Base-by-base conservation (phyloP, 2,797 vertebrate genomes). In the Eutrigla gurnardus region DNA sequence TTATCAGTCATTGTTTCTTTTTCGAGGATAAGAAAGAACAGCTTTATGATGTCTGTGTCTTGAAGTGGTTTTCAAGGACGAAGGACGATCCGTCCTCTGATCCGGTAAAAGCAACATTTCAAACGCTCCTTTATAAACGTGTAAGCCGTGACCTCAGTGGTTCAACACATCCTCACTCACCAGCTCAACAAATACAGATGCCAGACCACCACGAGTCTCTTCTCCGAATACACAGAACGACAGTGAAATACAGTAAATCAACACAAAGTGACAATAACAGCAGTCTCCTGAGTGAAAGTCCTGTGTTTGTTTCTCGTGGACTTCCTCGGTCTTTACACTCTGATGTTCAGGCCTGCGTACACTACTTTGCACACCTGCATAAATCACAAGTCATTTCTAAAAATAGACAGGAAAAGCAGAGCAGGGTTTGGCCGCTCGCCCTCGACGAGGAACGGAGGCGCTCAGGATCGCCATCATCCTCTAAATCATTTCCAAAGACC, bases 401-500 rank as follows among this genome's bases (percentile, higher is more conserved):
- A 65, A 73, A 62, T 40, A 55, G 53, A 45, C 7, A 60, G 32
- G 54, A 66, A 39, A 60, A 70, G 54, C 0, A 72, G 57, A 62
- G 52, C 37, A 57, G 9, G 1, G 25, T 50, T 76, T 65, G 39
- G 53, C 10, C 76, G 63, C 40, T 53, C 2, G 10, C 15, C 35
- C 17, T 63, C 50, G 10, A 39, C 1, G 9, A 55, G 57, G 63
- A 74, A 32, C 14, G 49, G 32, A 67, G 40, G 52, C 73, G 68
- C n/a, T 15, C 36, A 42, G 18, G 54, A 55, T 61, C 55, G n/a
- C 61, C 7, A 40, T 57, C 9, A 36, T 70, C 52, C 42, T 65
- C 42, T 65, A 52, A 68, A 83, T 80, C 42, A 62, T 65, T 65
- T 65, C 45, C n/a, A 63, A 37, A 73, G 54, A 65, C 54, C 25